Evolutionary conservation across 2,113 vertebrate species (phyloP).

Genomic region (Hippocampus abdominalis): DNA sequence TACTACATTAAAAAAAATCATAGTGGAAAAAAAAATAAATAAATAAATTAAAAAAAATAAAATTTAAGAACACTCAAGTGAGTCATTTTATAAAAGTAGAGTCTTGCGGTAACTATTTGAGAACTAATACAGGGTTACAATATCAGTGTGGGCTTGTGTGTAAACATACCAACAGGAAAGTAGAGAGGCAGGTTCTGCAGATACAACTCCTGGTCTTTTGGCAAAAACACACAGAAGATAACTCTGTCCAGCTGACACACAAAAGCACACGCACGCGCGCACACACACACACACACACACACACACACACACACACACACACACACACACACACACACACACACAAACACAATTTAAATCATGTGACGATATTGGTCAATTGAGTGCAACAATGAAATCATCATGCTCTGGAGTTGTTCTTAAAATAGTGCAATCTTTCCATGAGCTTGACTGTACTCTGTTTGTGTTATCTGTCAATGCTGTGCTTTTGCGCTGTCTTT

Average conservation of each 20-base stretch:
- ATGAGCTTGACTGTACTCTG: constrained; percentile 24
- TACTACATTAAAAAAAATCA: too few relatives aligned
- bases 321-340: background rate
- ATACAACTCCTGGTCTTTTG: constrained; percentile 71
- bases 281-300: constrained; percentile 14
- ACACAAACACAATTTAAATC: constrained; percentile 35
- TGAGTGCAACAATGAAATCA: constrained; percentile 38
- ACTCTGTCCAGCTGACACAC: constrained; percentile 73
- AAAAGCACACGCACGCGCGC: constrained; percentile 31
- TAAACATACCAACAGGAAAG: constrained; percentile 70
- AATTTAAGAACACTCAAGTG: too few relatives aligned
- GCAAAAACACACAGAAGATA: constrained; percentile 76
- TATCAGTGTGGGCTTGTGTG: constrained; percentile 9
- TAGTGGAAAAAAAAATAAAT: too few relatives aligned
- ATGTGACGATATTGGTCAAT: constrained; percentile 26
- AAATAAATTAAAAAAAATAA: too few relatives aligned
- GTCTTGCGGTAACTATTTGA: too few relatives aligned
- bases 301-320: background rate
- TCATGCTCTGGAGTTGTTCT: constrained; percentile 32
- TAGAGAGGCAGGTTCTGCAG: constrained; percentile 67
- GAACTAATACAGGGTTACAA: too few relatives aligned
- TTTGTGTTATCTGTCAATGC: constrained; percentile 15
- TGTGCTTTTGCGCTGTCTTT: background rate
- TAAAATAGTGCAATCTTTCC: constrained; percentile 5
- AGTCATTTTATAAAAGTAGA: background rate